Base-by-base conservation (phyloP, 2,113 vertebrate species). In the Siniperca knerii region DNA sequence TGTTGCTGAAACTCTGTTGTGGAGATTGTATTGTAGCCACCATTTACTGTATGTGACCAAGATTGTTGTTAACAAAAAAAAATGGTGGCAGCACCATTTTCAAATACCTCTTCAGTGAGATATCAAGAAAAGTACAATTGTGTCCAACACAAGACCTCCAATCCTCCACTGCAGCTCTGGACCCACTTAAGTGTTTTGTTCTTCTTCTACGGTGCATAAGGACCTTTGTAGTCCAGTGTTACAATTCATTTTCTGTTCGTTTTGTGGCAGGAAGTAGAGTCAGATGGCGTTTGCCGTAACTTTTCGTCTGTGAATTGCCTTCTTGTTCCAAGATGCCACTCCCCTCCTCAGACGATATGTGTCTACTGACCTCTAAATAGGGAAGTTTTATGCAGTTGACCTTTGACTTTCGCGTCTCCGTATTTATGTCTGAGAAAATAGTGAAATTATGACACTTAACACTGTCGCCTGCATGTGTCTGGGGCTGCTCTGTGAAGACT, bases 371-470 rank as follows among this genome's bases (percentile, higher is more conserved):
- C 92, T 79, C 85, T 78, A 64, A 92, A 91, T 85, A 79, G 90
- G 92, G 92, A 95, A 87, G 89, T 95, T 96, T 96, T 95, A 95
- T 82, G 87, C 91, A 40, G 79, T 67, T 91, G 90, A 96, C 95
- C 95, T 95, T 84, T 91, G 90, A 91, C 94, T 84, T 86, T 79
- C 21, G 46, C 70, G 90, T 92, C 93, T 92, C 91, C 83, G 61
- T 92, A 90, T 94, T 92, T 92, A 94, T 76, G 88, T 89, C 89
- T 93, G 86, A 88, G 91, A 94, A 94, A 96, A 93, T 74, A 92
- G 90, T 87, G 86, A 89, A 92, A 93, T 94, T 94, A 93, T 92
- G 92, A 92, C 91, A 87, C 91, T 94, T 94, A 92, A 88, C 86
- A 23, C 89, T 89, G 93, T 92, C 90, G 92, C 90, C 93, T 89